Percentiles rank a stretch among this genome's conserved stretches.
These are phyloP conservation scores for Cryptotis parvus DNA, from an alignment of 2,113 vertebrate genomes.

Conservation along the genomic window DNA sequence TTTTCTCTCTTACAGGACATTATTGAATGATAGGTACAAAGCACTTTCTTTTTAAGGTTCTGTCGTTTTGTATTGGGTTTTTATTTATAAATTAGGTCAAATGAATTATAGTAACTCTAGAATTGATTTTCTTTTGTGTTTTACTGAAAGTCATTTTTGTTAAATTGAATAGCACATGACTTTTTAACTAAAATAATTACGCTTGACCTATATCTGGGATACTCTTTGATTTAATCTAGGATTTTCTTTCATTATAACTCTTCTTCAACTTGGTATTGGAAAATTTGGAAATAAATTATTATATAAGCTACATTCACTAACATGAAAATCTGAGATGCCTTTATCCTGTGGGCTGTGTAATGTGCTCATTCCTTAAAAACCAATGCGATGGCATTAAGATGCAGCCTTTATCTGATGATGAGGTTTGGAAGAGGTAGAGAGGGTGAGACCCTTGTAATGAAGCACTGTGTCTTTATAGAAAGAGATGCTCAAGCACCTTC, in stretches of 20 bases:
- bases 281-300: background rate
- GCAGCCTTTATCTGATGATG: background rate
- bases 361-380: background rate
- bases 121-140: constrained; percentile 50
- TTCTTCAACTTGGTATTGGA: background rate
- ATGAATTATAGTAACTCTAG: constrained; percentile 43
- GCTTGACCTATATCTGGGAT: background rate
- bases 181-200: constrained; percentile 50
- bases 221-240: too few species aligned
- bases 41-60: background rate
- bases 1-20: constrained; percentile 50
- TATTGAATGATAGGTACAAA: constrained; percentile 50
- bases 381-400: background rate
- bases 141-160: constrained; percentile 44
- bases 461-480: background rate
- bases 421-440: background rate
- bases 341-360: background rate
- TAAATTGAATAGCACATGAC: constrained; percentile 40
- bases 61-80: background rate
- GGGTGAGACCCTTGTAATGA: background rate
- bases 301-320: background rate
- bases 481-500: background rate
- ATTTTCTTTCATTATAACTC: too few species aligned
- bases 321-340: background rate
- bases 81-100: background rate